Percentiles rank a stretch among this genome's conserved stretches.
These are phyloP conservation scores for Ormyrus nitidulus DNA, from an alignment of 2,888 invertebrate species.

Conservation along the genomic window DNA sequence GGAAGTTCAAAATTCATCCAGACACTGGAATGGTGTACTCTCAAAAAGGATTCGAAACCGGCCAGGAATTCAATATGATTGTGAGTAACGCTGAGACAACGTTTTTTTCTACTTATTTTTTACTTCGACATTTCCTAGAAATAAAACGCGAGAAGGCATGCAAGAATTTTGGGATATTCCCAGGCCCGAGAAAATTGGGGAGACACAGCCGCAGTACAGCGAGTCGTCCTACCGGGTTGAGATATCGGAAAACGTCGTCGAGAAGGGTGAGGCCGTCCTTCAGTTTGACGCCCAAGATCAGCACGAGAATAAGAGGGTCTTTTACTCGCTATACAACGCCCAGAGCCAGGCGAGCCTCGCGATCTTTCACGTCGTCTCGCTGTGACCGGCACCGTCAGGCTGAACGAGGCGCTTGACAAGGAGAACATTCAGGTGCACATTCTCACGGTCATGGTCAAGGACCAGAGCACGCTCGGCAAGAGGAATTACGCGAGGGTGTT, in stretches of 20 bases:
- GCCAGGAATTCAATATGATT: slow-evolving; percentile 82
- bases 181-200: slow-evolving; percentile 77
- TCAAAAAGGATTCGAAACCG: slow-evolving; percentile 82
- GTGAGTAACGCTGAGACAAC: slow-evolving; percentile 74
- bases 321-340: slow-evolving; percentile 89
- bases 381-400: slow-evolving; percentile 84
- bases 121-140: no score
- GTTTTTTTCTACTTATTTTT: no score
- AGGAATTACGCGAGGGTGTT: slow-evolving; percentile 89
- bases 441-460: slow-evolving; percentile 92
- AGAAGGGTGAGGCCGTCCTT: slow-evolving; percentile 83
- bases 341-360: slow-evolving; percentile 84
- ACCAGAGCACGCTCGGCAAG: slow-evolving; percentile 91
- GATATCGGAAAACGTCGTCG: slow-evolving; percentile 87
- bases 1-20: slow-evolving; percentile 89
- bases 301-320: slow-evolving; percentile 83
- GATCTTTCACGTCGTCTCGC: slow-evolving; percentile 89
- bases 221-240: slow-evolving; percentile 84
- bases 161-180: no score
- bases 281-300: slow-evolving; percentile 83
- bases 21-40: slow-evolving; percentile 89
- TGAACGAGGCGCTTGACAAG: slow-evolving; percentile 86
- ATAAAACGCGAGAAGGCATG: no score
- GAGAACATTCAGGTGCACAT: slow-evolving; percentile 89
- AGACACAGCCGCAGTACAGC: slow-evolving; percentile 87